These are phyloP conservation scores for Ochropleura plecta DNA, from an alignment of 2,888 invertebrate species.

Conservation along the genomic window DNA sequence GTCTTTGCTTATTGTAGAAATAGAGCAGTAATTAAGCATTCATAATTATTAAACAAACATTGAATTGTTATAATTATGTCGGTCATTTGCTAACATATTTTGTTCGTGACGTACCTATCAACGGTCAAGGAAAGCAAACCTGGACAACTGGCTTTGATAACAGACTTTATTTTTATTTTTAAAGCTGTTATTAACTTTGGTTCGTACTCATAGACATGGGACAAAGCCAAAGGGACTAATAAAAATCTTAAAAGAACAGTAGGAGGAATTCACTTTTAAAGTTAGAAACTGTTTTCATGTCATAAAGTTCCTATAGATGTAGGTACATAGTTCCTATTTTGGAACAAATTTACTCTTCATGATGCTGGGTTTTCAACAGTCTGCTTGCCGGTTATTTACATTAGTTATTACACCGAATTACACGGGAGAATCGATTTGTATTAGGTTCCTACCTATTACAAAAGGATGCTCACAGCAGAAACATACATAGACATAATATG, in stretches of 20 bases:
- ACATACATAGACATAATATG: no score
- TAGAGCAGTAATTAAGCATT: not conserved
- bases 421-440: no score
- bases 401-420: no score
- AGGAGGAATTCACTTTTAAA: no score
- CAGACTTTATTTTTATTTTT: slow-evolving; percentile 24
- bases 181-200: slow-evolving; percentile 2
- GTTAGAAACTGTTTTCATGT: no score
- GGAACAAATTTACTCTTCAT: no score
- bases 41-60: not conserved
- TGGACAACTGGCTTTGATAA: slow-evolving; percentile 29
- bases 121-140: slow-evolving; percentile 31
- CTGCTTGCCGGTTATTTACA: no score
- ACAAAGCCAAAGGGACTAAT: not conserved
- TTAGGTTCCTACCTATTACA: no score
- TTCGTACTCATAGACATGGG: not conserved
- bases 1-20: not conserved
- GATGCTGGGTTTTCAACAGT: no score
- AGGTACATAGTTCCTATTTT: no score
- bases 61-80: not conserved
- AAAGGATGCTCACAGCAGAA: no score
- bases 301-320: no score
- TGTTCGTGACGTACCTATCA: slow-evolving; percentile 19
- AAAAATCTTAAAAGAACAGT: not conserved
- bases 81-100: slow-evolving; percentile 10